Percentiles rank a stretch among this genome's conserved stretches.
phyloP scores from a whole-genome alignment of 2,113 vertebrate species.

The Anoura caudifer region DNA sequence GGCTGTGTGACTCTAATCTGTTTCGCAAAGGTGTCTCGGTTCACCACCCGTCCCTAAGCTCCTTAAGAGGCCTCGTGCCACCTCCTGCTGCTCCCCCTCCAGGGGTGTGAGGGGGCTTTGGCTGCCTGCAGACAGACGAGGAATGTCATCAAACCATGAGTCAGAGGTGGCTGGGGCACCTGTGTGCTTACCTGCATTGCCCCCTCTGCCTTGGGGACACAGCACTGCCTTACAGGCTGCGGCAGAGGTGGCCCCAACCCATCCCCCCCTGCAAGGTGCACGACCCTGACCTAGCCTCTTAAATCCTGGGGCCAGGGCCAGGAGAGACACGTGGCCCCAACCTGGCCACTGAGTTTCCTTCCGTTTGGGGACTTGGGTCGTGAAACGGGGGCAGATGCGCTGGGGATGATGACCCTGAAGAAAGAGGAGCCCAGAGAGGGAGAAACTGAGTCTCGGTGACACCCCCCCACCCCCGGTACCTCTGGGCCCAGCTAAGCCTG shows the following conservation, averaged over 20 bases:
- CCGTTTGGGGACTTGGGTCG: background rate
- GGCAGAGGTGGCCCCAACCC: background rate
- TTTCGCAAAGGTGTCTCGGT: background rate
- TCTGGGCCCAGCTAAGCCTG: background rate
- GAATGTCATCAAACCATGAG: background rate
- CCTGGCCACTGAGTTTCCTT: background rate
- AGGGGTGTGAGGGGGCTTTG: background rate
- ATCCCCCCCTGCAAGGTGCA: background rate
- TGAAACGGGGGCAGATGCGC: background rate
- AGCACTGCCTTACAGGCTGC: no score
- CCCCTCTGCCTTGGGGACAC: background rate
- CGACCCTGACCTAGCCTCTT: background rate
- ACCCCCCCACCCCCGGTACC: accelerated
- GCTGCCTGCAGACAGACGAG: background rate
- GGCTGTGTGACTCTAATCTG: background rate
- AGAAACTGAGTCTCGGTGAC: background rate
- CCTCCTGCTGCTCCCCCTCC: background rate
- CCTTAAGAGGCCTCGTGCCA: accelerated
- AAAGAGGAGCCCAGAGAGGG: background rate
- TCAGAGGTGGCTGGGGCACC: background rate
- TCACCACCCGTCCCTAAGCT: background rate
- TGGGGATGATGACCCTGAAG: background rate
- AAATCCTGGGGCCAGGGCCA: background rate
- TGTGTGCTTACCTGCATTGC: background rate
- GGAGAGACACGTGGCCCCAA: background rate